Percentiles rank a stretch among this genome's conserved stretches.
Conservation (phyloP, 2,888 invertebrate species). For the Yponomeuta malinellus region DNA sequence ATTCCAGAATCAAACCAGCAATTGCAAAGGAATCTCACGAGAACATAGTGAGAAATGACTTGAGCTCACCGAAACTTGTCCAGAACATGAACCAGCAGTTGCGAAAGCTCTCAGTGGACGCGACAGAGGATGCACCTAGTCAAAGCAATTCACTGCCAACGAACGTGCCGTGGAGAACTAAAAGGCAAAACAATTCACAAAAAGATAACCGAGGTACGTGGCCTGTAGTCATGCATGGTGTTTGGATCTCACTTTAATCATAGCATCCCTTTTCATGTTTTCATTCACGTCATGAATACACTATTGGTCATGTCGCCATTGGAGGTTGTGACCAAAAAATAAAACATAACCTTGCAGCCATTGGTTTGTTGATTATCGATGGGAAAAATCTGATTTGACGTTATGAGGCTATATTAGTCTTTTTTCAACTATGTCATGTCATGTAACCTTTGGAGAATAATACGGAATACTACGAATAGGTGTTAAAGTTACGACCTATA, state of each 20-base stretch:
- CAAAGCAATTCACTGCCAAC: slow-evolving; percentile 66
- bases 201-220: slow-evolving; percentile 71
- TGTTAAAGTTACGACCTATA: too few relatives aligned
- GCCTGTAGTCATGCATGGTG: slow-evolving; percentile 62
- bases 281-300: not conserved
- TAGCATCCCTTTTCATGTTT: slow-evolving; percentile 20
- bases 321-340: too few relatives aligned
- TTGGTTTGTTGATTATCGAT: too few relatives aligned
- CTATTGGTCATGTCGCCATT: not conserved
- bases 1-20: slow-evolving; percentile 32
- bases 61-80: slow-evolving; percentile 68
- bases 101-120: slow-evolving; percentile 59
- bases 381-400: too few relatives aligned
- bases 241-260: slow-evolving; percentile 65
- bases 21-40: slow-evolving; percentile 32
- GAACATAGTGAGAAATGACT: slow-evolving; percentile 46
- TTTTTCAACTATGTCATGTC: too few relatives aligned
- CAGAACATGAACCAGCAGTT: slow-evolving; percentile 64
- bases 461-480: too few relatives aligned
- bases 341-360: too few relatives aligned
- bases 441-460: too few relatives aligned
- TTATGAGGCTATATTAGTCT: too few relatives aligned
- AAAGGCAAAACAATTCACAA: slow-evolving; percentile 66
- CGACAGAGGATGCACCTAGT: slow-evolving; percentile 59
- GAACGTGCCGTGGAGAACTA: slow-evolving; percentile 67